Base-by-base conservation (phyloP, 2,888 invertebrate genomes). In the Ennomos fuscantarius region DNA sequence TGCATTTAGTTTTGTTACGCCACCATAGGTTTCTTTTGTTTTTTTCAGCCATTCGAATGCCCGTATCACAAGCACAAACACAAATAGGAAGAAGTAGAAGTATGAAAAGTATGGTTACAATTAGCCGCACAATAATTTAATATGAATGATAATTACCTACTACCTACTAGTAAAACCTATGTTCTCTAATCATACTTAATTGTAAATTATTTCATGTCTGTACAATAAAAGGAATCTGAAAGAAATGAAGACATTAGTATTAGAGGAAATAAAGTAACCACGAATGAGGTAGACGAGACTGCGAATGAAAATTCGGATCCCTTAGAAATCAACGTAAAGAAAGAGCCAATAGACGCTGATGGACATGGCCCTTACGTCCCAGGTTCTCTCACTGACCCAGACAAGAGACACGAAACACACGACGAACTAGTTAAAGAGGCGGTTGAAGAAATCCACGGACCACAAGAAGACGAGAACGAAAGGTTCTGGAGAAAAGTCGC, bases 361-460 rank as follows among this genome's bases (percentile, higher is more conserved):
- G 90, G 90, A 0, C 74, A 80, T 40, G 84, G 84, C 0, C 91
- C 92, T 8, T 94, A 94, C 63, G 81, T 94, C 8, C 94, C 94
- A 2, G 94, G 94, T 3, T 87, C 92, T 42, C 72, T 93, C 37
- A 94, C 94, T 9, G 93, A 93, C 32, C 78, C 84, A n/a, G 87
- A 93, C 24, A 81, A 93, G 69, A 82, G 92, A 50, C 90, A 93
- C 67, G 87, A 90, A 31, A 92, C 83, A 59, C 87, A 93, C 69
- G 80, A 93, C 2, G 70, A 87, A 11, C 78, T 92, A 50, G 83
- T 89, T 0, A 86, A 88, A 74, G 80, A 86, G 45, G 85, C 90
- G 12, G 79, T 91, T 5, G 87, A 91, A 66, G 72, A 87, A 66
- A 66, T 90, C 24, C 90, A 91, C 73, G 91, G 92, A 1, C 88